Percentiles rank a stretch among this genome's conserved stretches.
Conservation (phyloP, 2,888 invertebrate genomes). For the Pediacus dermestoides region DNA sequence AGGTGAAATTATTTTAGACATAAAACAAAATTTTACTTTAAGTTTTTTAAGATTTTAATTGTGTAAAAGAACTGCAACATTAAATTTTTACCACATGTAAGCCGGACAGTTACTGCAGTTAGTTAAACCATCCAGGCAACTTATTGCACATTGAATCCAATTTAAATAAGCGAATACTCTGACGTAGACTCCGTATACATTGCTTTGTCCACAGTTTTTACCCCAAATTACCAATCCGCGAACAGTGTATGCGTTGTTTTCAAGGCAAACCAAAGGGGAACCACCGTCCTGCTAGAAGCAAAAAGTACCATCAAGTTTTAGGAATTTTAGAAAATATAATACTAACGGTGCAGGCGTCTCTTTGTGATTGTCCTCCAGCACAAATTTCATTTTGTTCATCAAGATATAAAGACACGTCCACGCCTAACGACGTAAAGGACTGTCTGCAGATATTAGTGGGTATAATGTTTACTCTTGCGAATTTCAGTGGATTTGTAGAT, state of each 20-base stretch:
- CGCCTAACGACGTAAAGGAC: neutral
- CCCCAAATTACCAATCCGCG: slow-evolving; percentile 73
- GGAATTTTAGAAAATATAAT: neutral
- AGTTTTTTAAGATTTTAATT: no score
- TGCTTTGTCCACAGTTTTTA: slow-evolving; percentile 65
- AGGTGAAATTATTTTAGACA: no score
- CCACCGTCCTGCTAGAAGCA: slow-evolving; percentile 68
- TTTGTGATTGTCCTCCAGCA: neutral
- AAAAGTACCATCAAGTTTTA: neutral
- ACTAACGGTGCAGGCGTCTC: neutral
- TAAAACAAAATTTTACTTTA: no score
- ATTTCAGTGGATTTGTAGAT: slow-evolving; percentile 1
- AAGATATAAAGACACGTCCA: neutral
- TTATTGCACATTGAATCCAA: no score
- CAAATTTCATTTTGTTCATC: neutral
- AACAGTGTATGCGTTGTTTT: slow-evolving; percentile 55
- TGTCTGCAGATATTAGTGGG: neutral
- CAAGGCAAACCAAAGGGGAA: slow-evolving; percentile 62
- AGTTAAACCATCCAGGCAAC: no score
- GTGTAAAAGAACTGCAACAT: no score
- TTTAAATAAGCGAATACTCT: slow-evolving; percentile 60
- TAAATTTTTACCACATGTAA: no score
- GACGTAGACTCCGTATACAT: slow-evolving; percentile 75
- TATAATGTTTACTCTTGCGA: neutral
- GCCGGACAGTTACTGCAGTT: no score